A percentile compares a stretch with the other conserved stretches of the same genome.
Evolutionary conservation across 2,797 vertebrate species (phyloP).

Genomic region (Myotis planiceps): DNA sequence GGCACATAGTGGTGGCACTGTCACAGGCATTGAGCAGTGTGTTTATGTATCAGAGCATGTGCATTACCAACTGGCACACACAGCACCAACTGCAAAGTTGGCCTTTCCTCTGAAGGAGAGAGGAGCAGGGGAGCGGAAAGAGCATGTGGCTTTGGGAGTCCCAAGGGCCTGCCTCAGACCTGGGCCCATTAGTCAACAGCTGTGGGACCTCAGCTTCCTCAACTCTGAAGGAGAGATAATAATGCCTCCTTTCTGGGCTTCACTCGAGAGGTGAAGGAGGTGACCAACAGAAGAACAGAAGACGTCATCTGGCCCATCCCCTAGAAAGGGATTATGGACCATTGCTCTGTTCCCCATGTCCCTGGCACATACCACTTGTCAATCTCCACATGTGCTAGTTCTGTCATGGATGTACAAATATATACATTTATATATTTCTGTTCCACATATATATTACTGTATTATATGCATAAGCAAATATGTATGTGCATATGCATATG

Average conservation of each 20-base stretch:
- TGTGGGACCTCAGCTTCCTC: neutral
- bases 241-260: neutral
- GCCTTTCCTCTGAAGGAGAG: neutral
- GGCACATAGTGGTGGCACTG: neutral
- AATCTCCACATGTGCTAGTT: neutral
- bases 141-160: neutral
- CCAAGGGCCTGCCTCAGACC: neutral
- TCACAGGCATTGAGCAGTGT: neutral
- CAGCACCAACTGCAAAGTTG: neutral
- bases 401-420: neutral
- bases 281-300: neutral
- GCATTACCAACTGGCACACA: neutral
- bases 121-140: neutral
- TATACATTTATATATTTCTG: neutral
- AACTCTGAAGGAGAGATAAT: neutral
- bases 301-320: neutral
- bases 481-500: neutral
- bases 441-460: neutral
- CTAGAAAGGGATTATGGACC: neutral
- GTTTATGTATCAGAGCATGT: neutral
- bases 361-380: neutral
- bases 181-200: neutral
- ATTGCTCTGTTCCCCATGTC: neutral
- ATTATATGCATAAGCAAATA: neutral
- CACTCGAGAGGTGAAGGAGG: neutral